Percentiles rank a stretch among this genome's conserved stretches.
phyloP scores from a whole-genome alignment of 2,113 vertebrate species.

The Pampusana beccarii region DNA sequence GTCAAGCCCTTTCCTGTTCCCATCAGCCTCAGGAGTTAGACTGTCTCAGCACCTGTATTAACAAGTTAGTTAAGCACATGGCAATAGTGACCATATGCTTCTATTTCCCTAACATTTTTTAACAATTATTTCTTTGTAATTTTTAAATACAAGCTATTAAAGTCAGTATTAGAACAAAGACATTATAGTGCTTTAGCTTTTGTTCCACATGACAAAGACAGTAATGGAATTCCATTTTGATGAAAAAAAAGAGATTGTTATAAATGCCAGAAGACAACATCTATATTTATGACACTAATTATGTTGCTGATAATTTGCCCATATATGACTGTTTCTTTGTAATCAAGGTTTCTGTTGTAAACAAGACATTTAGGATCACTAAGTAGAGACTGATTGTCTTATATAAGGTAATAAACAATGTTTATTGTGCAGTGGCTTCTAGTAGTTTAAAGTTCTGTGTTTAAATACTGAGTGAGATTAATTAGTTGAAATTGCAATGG shows the following conservation, averaged over 20 bases:
- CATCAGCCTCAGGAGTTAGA: not conserved
- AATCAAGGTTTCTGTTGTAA: conserved; percentile 3
- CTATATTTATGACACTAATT: not conserved
- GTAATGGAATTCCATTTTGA: not conserved
- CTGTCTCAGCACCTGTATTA: not conserved
- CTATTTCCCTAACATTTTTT: not conserved
- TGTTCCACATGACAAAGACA: not conserved
- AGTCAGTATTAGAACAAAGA: not conserved
- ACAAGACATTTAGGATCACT: not conserved
- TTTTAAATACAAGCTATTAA: not conserved
- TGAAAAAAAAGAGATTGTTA: not conserved
- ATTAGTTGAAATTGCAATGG: not conserved
- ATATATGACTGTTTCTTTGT: not conserved
- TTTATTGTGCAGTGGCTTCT: not conserved
- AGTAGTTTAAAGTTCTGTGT: conserved; percentile 4
- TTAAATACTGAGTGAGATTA: not conserved
- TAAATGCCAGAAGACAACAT: not conserved
- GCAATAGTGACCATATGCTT: not conserved
- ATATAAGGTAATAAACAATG: not conserved
- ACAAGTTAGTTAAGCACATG: not conserved
- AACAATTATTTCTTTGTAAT: not conserved
- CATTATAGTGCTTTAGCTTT: not conserved
- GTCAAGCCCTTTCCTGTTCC: not conserved
- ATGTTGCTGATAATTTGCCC: not conserved
- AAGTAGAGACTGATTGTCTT: not conserved